Conservation (phyloP, 2,888 invertebrate species). For the Apoderus coryli region DNA sequence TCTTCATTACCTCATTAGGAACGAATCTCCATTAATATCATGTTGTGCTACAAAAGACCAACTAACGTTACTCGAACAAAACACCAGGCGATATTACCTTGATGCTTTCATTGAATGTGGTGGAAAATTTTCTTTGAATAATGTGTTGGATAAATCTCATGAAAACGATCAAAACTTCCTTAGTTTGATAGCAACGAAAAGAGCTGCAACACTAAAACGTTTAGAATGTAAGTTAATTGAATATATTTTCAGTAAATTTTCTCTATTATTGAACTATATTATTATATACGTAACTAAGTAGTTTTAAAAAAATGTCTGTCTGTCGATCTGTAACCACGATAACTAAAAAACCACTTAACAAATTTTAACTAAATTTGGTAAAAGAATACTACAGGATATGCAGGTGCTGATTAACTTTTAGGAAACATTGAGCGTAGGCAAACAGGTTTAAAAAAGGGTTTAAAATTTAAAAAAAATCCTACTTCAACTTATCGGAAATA, state of each 20-base stretch:
- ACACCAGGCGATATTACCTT: slow-evolving; percentile 26
- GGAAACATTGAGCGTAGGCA: too few relatives aligned
- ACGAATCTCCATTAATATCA: slow-evolving; percentile 25
- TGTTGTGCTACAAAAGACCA: slow-evolving; percentile 29
- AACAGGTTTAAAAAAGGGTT: too few relatives aligned
- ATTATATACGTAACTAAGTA: too few relatives aligned
- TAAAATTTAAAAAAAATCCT: too few relatives aligned
- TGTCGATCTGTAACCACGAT: too few relatives aligned
- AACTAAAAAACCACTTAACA: too few relatives aligned
- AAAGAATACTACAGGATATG: too few relatives aligned
- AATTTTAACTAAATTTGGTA: too few relatives aligned
- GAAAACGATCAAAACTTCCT: slow-evolving; percentile 23
- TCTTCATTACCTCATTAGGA: slow-evolving; percentile 26
- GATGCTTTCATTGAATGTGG: slow-evolving; percentile 27
- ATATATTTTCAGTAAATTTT: background rate
- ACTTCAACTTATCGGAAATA: too few relatives aligned
- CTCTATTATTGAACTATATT: too few relatives aligned
- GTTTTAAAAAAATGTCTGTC: too few relatives aligned
- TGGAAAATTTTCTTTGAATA: slow-evolving; percentile 23
- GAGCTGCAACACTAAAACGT: slow-evolving; percentile 25
- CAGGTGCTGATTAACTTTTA: too few relatives aligned
- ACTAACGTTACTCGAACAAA: slow-evolving; percentile 22
- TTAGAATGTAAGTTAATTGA: slow-evolving; percentile 26
- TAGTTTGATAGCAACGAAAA: slow-evolving; percentile 26
- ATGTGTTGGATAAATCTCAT: slow-evolving; percentile 19